phyloP scores from a whole-genome alignment of 2,888 invertebrate species.

The Stegana nigrithorax region DNA sequence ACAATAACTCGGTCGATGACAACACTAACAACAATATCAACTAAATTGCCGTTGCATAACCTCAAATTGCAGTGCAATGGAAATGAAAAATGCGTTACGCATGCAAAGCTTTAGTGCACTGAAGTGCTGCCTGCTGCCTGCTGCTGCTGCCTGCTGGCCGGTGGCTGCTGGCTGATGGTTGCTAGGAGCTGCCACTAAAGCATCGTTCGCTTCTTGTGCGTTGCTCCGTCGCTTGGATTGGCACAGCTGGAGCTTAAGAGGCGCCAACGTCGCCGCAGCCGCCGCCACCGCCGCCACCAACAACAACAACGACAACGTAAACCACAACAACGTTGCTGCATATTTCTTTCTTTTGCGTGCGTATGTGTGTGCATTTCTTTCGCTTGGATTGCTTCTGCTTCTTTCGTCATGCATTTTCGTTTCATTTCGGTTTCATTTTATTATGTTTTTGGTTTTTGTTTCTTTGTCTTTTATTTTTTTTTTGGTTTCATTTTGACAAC shows the following conservation, averaged over 20 bases:
- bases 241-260: too few species aligned
- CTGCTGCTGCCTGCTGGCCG: too few species aligned
- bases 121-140: background rate
- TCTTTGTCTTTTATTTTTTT: background rate
- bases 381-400: slow-evolving; percentile 1
- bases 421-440: background rate
- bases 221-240: too few species aligned
- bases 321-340: background rate
- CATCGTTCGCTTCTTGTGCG: too few species aligned
- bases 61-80: slow-evolving; percentile 9
- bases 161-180: too few species aligned
- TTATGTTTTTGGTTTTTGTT: background rate
- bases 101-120: background rate
- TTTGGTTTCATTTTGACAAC: slow-evolving; percentile 47
- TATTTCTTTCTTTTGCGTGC: background rate
- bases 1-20: slow-evolving; percentile 26
- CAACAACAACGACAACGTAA: background rate
- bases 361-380: background rate
- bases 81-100: slow-evolving; percentile 15
- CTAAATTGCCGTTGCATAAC: slow-evolving; percentile 48
- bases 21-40: slow-evolving; percentile 3
- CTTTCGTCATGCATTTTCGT: slow-evolving; percentile 22
- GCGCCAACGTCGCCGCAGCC: too few species aligned
- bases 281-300: slow-evolving; percentile 1
- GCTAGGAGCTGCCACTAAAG: too few species aligned